These are phyloP conservation scores for Xiphorhynchus erythropygius DNA, from an alignment of 2,797 vertebrate species.

Conservation along the genomic window DNA sequence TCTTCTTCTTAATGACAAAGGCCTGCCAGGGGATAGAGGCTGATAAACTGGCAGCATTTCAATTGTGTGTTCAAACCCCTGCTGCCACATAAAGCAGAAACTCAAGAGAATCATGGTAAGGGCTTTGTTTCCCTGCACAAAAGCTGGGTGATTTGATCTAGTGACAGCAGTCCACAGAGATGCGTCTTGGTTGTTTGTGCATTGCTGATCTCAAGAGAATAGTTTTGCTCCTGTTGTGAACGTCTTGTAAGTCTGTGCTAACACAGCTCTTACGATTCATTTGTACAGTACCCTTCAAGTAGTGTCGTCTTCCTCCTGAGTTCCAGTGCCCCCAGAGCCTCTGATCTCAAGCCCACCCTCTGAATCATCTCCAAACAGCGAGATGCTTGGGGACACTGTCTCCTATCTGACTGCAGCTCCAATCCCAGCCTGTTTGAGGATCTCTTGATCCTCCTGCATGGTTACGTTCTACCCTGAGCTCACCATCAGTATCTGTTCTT, in stretches of 20 bases:
- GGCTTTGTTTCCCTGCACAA: conserved; percentile 9
- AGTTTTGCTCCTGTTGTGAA: background rate
- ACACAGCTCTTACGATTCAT: background rate
- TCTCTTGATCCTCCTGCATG: background rate
- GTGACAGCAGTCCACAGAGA: background rate
- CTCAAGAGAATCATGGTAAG: background rate
- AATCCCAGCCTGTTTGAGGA: background rate
- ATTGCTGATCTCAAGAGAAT: background rate
- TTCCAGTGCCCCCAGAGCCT: background rate
- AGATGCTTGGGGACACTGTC: background rate
- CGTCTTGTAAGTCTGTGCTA: background rate
- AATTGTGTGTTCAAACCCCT: conserved; percentile 27
- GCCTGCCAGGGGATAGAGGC: conserved; percentile 41
- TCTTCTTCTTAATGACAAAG: conserved; percentile 54
- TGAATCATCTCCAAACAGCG: background rate
- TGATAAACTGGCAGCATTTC: conserved; percentile 56
- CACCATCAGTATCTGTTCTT: background rate
- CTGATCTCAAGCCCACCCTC: background rate
- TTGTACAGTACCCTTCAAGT: background rate
- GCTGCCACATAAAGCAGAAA: background rate
- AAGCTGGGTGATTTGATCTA: background rate
- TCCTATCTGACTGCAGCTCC: background rate
- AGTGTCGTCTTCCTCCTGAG: background rate
- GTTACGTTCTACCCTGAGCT: background rate
- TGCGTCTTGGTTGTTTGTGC: background rate